These are phyloP conservation scores for Perithous albicinctus DNA, from an alignment of 2,888 invertebrate species.

Conservation along the genomic window DNA sequence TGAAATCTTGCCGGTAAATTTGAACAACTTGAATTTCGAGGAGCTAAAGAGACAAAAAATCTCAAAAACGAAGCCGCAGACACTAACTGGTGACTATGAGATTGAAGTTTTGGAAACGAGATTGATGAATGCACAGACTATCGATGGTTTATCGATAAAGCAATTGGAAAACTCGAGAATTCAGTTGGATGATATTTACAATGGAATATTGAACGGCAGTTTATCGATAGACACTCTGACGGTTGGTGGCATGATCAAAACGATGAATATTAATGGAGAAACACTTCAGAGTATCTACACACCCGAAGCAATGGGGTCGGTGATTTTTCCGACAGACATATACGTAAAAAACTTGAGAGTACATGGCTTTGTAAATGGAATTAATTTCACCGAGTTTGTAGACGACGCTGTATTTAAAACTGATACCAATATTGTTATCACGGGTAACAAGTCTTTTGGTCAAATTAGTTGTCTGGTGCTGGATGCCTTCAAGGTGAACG, in stretches of 20 bases:
- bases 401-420: slow-evolving; percentile 73
- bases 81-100: slow-evolving; percentile 66
- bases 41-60: slow-evolving; percentile 65
- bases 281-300: slow-evolving; percentile 67
- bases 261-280: slow-evolving; percentile 75
- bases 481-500: slow-evolving; percentile 69
- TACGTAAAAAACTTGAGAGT: slow-evolving; percentile 72
- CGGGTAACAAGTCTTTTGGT: slow-evolving; percentile 70
- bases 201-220: slow-evolving; percentile 67
- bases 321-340: slow-evolving; percentile 70
- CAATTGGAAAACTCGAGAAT: slow-evolving; percentile 66
- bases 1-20: slow-evolving; percentile 58
- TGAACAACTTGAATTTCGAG: slow-evolving; percentile 71
- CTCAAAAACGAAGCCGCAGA: slow-evolving; percentile 64
- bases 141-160: slow-evolving; percentile 70
- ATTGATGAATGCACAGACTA: slow-evolving; percentile 55
- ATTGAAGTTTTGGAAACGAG: slow-evolving; percentile 70
- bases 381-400: slow-evolving; percentile 71
- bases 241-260: slow-evolving; percentile 78
- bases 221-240: slow-evolving; percentile 66
- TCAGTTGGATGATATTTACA: slow-evolving; percentile 56
- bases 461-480: slow-evolving; percentile 70
- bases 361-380: slow-evolving; percentile 70
- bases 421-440: slow-evolving; percentile 70
- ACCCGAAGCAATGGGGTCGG: slow-evolving; percentile 57